Evolutionary conservation across 2,888 invertebrate genomes (phyloP), one percentile per base, ranked within the genome.

Genomic region (Hemaris fuciformis): DNA sequence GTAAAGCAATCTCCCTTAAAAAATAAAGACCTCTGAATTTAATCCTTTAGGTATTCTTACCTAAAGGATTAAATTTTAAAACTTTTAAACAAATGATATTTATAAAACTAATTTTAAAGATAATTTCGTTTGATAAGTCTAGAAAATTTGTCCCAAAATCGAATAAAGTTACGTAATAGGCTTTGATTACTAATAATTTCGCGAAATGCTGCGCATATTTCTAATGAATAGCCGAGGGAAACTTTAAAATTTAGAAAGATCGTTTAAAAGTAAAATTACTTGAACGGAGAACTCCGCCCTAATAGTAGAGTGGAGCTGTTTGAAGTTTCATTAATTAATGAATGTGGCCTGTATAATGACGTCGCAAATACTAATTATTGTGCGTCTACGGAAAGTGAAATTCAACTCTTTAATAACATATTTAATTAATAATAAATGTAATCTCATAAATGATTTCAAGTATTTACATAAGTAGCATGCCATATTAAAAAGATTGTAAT

Each of bases 301-400:
- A 75, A 81, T 82, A 77, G 76, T 79, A 73, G 71, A 79, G 73
- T 77, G 74, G 76, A 79, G 80, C 76, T 82, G 79, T 79, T 80
- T 78, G 75, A 83, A 84, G 81, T 83, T 83, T 76, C 68, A 73
- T 79, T 85, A 88, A 85, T 88, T 85, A 88, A 87, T 88, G 85
- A 83, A 85, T 83, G 79, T 80, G 76, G 75, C 73, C 78, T 73
- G 75, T 70, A 71, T 72, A 71, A 73, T 73, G 66, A 67, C 75
- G 74, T 71, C 73, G 71, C 72, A 86, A 87, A 87, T 87, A 84
- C 85, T 87, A 87, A 89, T 85, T 84, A 81, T 45, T 31, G 38
- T 38, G 38, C 13, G 3, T 4, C 8, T 13, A 2, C 7, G 13
- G 10, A 3, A 38, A 38, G 10, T 38, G n/a, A 13, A 38, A n/a